Percentiles rank a stretch among this genome's conserved stretches.
These are phyloP conservation scores for Hiodon tergisus DNA, from an alignment of 2,113 vertebrate genomes.

Conservation along the genomic window DNA sequence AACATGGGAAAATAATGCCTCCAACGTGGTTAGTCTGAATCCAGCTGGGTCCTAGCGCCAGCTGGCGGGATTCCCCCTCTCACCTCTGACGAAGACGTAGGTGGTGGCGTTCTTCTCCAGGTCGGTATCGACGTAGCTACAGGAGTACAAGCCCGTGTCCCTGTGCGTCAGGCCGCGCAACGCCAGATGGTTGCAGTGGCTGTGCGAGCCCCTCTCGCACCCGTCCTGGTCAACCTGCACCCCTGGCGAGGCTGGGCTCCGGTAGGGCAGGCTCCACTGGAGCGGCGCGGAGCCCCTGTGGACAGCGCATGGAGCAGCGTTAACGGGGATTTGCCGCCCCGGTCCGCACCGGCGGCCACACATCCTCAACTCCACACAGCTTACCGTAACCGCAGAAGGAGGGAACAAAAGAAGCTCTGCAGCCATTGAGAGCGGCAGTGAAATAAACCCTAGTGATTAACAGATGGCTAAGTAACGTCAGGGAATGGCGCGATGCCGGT, in stretches of 20 bases:
- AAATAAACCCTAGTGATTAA: too few species aligned
- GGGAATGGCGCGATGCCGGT: too few species aligned
- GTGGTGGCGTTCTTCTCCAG: slow-evolving; percentile 28
- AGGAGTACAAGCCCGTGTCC: slow-evolving; percentile 71
- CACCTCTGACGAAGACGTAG: slow-evolving; percentile 78
- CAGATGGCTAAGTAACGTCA: too few species aligned
- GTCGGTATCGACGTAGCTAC: slow-evolving; percentile 38
- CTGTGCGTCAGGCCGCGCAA: slow-evolving; percentile 47
- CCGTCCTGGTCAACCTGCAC: slow-evolving; percentile 32
- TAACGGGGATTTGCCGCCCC: background rate
- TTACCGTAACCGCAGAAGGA: too few species aligned
- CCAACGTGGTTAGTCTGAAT: background rate
- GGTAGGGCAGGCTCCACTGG: slow-evolving; percentile 58
- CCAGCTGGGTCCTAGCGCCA: background rate
- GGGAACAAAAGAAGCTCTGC: too few species aligned
- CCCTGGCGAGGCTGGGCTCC: slow-evolving; percentile 37
- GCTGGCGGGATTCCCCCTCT: slow-evolving; percentile 32
- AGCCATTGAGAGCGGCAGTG: too few species aligned
- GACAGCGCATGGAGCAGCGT: slow-evolving; percentile 23
- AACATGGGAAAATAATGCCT: background rate
- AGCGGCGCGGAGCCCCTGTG: slow-evolving; percentile 60
- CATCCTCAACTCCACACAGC: too few species aligned
- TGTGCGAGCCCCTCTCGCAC: slow-evolving; percentile 41
- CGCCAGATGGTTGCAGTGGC: slow-evolving; percentile 63
- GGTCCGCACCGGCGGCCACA: background rate